These are phyloP conservation scores for Rhimphoctona megacephalus DNA, from an alignment of 2,888 invertebrate species.

Conservation along the genomic window DNA sequence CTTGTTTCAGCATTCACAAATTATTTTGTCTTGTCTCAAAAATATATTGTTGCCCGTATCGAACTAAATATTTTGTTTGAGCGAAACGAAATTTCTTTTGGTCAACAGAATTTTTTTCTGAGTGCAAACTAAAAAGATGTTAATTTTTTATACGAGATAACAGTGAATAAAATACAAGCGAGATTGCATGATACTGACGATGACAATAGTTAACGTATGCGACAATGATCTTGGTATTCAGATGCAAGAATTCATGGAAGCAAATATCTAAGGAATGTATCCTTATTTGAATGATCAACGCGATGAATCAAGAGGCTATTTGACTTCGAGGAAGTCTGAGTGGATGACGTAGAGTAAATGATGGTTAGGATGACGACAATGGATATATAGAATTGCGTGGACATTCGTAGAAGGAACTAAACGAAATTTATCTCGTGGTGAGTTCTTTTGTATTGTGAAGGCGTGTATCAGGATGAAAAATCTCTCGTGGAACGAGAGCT, in stretches of 20 bases:
- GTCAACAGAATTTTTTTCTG: no score
- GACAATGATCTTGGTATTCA: background rate
- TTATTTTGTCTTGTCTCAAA: no score
- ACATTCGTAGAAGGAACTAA: background rate
- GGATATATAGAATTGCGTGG: background rate
- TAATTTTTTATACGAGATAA: no score
- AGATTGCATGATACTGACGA: background rate
- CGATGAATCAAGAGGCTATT: conserved; percentile 3
- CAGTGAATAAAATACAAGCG: no score
- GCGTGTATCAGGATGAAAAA: background rate
- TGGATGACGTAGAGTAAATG: background rate
- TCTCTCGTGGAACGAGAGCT: background rate
- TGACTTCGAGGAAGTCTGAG: background rate
- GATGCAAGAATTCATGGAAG: background rate
- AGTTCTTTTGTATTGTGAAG: background rate
- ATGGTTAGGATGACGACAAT: background rate
- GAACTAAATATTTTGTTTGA: no score
- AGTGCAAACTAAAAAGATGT: no score
- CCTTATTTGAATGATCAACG: background rate
- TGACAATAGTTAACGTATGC: no score
- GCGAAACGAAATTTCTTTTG: no score
- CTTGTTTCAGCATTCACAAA: no score
- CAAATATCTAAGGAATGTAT: background rate
- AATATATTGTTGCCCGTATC: no score
- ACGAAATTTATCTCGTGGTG: no score